Evolutionary conservation across 2,113 vertebrate genomes (phyloP), one percentile per base, ranked within the genome.

Genomic region (Sander lucioperca): DNA sequence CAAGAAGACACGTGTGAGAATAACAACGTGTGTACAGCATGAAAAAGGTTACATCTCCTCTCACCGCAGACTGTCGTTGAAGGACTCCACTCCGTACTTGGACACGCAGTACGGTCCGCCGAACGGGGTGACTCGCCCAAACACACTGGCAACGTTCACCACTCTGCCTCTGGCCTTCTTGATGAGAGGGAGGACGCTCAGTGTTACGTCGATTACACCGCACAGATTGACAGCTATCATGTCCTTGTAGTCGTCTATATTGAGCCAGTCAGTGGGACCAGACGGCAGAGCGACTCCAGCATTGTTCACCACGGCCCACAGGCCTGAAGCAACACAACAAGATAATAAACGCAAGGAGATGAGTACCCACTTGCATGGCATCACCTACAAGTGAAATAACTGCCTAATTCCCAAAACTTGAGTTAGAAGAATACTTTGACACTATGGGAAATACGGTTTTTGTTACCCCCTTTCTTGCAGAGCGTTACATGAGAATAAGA

Each of bases 251-350:
- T 97, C 96, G 18, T 96, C 94, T 54, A 96, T 91, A 1, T 85
- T 94, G 78, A 97, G 81, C 96, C 96, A 96, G 75, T 97, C 96
- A 0, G 65, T 91, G 15, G 93, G 94, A 51, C 78, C 96, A 16
- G 94, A 77, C 0, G 95, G 94, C 43, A 88, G 30, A 15, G 89
- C 74, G 85, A 94, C 91, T 54, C 96, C 96, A 18, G 96, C 93
- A 14, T 96, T 96, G 82, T 93, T 97, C 56, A 97, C 96, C 48
- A 97, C 95, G 1, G 94, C 96, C 94, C 95, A 96, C 62, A 97
- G 91, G 25, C 96, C 95, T 97, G 85, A 43, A 81, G 50, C n/a
- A 84, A 5, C 43, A 74, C 73, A 96, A 86, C 5, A 95, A 83
- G 9, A 91, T 51, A 4, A 90, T 59, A 30, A 66, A 33, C 0